These are phyloP conservation scores for Amia ocellicauda DNA, from an alignment of 2,113 vertebrate species.

Conservation along the genomic window DNA sequence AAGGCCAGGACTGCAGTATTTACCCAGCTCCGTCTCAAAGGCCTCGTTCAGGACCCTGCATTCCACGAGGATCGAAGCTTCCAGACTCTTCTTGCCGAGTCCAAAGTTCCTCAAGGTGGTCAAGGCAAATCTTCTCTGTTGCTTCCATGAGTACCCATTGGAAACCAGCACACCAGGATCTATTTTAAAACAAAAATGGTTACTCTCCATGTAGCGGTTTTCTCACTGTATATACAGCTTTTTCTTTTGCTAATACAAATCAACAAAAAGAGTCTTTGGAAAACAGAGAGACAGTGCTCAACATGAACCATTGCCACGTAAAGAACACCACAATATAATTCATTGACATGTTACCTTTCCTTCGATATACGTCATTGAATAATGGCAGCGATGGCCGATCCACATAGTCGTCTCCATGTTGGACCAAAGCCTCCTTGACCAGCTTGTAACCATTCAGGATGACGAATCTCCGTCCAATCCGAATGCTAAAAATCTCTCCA, in stretches of 20 bases:
- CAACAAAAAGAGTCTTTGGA: too few species aligned
- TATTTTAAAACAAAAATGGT: neutral
- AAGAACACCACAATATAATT: too few species aligned
- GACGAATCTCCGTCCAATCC: constrained; percentile 21
- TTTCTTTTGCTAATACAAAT: constrained; percentile 1
- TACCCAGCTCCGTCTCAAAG: constrained; percentile 33
- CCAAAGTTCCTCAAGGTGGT: constrained; percentile 38
- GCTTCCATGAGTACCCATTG: constrained; percentile 30
- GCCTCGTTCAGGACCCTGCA: constrained; percentile 20
- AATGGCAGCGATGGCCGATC: constrained; percentile 23
- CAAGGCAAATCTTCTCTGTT: constrained; percentile 43
- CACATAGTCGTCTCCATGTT: constrained; percentile 26
- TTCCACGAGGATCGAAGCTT: constrained; percentile 39
- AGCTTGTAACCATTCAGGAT: constrained; percentile 24
- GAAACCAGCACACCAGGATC: constrained; percentile 23
- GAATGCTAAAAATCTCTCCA: constrained; percentile 25
- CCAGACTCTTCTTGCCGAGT: constrained; percentile 42
- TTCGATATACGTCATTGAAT: neutral
- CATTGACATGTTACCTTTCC: neutral
- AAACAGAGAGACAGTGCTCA: neutral
- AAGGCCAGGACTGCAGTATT: too few species aligned
- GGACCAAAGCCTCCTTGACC: constrained; percentile 28
- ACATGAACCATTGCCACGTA: neutral
- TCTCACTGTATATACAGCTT: neutral
- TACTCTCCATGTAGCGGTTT: too few species aligned